Base-by-base conservation (phyloP, 2,888 invertebrate genomes). In the Dinocampus coccinellae region DNA sequence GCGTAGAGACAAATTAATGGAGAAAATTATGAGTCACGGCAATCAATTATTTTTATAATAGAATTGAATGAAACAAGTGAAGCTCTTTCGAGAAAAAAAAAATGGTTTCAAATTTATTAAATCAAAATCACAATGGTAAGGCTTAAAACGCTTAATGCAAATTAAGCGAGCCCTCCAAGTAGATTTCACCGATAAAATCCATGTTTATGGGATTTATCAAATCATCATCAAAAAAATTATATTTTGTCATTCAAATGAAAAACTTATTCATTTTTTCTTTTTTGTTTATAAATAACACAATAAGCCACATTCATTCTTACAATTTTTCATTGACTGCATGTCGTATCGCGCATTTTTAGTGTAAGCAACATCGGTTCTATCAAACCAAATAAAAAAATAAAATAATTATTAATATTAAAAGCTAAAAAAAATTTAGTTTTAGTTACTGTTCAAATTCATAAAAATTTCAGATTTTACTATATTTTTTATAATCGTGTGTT, bases 141-240 rank as follows among this genome's bases (percentile, higher is more conserved):
- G 76, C 78, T 82, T 77, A 77, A 33, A 77, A 75, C 77, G 55
- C 77, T 77, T 76, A 73, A 75, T 52, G 36, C 39, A 3, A 22
- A 73, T 82, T 82, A 86, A 86, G 83, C 62, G 85, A 80, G 84
- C 80, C 80, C 79, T 85, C 84, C 80, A 73, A 69, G 74, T 52
- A 67, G 69, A 72, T 74, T 33, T 72, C 66, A 68, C 42, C 6
- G n/a, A 66, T 74, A 68, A 60, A 67, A 65, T 26, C 34, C 69
- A 69, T 73, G 64, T 34, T 70, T 22, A 29, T 61, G 22, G 47
- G 39, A 6, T 47, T 33, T 36, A 52, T 33, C 26, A 47, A 61
- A 61, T 33, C 42, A 58, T 52, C 58, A 65, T 47, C 26, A 39
- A 20, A 64, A 42, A 36, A 63, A 52, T 55, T 63, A 36, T 20